Evolutionary conservation across 1,140 invertebrate genomes (phyloP).

Genomic region (Coenobita brevimanus): DNA sequence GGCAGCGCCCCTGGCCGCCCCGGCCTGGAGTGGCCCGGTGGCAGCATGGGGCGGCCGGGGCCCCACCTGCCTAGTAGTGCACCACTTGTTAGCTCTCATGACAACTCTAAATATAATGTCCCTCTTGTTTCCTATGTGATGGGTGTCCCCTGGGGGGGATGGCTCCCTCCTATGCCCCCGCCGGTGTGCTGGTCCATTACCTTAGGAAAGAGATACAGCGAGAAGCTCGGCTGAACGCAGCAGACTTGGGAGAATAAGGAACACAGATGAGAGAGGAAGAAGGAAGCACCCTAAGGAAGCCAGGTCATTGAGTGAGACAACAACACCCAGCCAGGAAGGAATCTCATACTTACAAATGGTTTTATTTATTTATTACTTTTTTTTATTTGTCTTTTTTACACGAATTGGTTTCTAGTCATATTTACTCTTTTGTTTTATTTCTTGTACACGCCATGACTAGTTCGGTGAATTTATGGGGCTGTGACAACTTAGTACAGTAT

Average conservation of each 20-base stretch:
- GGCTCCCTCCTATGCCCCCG: constrained; percentile 8
- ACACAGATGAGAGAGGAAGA: constrained; percentile 57
- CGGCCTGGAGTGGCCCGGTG: not conserved
- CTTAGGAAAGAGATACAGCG: constrained; percentile 56
- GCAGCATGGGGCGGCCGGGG: not conserved
- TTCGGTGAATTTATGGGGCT: constrained; percentile 67
- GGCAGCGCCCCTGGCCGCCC: not conserved
- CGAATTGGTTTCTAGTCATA: constrained; percentile 68
- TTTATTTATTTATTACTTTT: constrained; percentile 17
- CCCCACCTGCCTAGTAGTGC: constrained; percentile 23
- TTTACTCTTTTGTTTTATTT: constrained; percentile 67
- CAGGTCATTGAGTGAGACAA: constrained; percentile 30
- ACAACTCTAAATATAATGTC: constrained; percentile 26
- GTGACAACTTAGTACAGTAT: constrained; percentile 68
- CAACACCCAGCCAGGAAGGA: constrained; percentile 59
- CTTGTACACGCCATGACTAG: constrained; percentile 68
- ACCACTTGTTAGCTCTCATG: constrained; percentile 55
- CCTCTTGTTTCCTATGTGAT: constrained; percentile 37
- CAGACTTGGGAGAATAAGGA: constrained; percentile 57
- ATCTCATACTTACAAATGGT: constrained; percentile 59
- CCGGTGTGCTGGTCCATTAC: constrained; percentile 62
- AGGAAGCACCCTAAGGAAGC: constrained; percentile 28
- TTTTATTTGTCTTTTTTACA: constrained; percentile 56
- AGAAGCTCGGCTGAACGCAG: constrained; percentile 60
- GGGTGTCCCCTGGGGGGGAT: constrained; percentile 16